Conservation (phyloP, 2,888 invertebrate species). For the Endomychus coccineus region DNA sequence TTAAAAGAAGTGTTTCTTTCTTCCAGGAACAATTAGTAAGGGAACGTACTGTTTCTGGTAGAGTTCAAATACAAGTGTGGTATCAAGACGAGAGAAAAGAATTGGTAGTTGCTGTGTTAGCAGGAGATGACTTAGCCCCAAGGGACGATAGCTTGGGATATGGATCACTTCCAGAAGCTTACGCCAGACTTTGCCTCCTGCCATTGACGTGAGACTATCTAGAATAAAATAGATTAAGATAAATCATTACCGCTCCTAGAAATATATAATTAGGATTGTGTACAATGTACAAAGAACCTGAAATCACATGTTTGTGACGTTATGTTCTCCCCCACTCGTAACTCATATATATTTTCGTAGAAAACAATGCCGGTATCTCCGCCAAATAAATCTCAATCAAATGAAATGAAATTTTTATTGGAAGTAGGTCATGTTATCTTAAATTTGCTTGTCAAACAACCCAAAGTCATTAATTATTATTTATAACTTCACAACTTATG, state of each 20-base stretch:
- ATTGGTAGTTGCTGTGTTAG: constrained; percentile 76
- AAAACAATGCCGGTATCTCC: no score
- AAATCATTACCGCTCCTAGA: not conserved
- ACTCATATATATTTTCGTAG: no score
- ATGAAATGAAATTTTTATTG: no score
- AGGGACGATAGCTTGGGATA: constrained; percentile 72
- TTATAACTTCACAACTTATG: no score
- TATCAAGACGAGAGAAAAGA: constrained; percentile 79
- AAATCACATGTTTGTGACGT: no score
- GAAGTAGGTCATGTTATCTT: no score
- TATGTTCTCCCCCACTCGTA: no score
- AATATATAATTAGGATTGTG: constrained; percentile 1
- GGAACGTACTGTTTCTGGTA: constrained; percentile 67
- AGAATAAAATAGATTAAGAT: not conserved
- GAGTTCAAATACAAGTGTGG: constrained; percentile 83
- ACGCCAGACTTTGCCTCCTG: constrained; percentile 71
- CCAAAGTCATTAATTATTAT: no score
- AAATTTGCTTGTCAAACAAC: no score
- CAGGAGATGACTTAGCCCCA: constrained; percentile 74
- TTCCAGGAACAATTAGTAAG: constrained; percentile 64
- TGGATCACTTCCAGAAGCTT: constrained; percentile 74
- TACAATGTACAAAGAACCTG: no score
- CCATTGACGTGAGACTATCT: constrained; percentile 64
- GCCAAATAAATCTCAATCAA: no score
- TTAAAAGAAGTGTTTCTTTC: no score